Base-by-base conservation (phyloP, 2,888 invertebrate genomes). In the Steinernema scapterisci region DNA sequence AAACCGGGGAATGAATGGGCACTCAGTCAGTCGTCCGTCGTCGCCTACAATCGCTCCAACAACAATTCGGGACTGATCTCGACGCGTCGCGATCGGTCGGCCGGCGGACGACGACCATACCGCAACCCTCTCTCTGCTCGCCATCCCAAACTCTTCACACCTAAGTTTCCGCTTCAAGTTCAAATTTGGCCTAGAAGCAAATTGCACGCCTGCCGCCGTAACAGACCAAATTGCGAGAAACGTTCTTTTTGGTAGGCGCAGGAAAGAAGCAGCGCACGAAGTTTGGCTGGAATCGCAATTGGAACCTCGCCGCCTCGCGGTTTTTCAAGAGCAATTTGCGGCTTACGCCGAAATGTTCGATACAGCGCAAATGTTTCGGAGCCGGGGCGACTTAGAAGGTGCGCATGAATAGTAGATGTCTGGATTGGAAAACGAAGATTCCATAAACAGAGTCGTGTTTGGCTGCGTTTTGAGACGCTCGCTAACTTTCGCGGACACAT, bases 291-390 rank as follows among this genome's bases (percentile, higher is more conserved):
- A 11, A 31, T 63, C 38, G 63, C 63, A 31, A 48, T 25, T 27
- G 63, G 63, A 63, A 63, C 16, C 63, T 31, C 63, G 63, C 63
- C 31, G 31, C 27, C 63, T 25, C 38, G 9, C 63, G 63, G 16
- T 25, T 63, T 63, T 63, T 27, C 27, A 63, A 38, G 63, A 25
- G 63, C 63, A 63, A 63, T 63, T 63, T 63, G 63, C 63, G 63
- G 63, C 63, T 63, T 63, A 63, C 63, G 63, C 31, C 23, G 16
- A 63, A 63, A 63, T 38, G 63, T 31, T 31, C 63, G 16, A 31
- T 31, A 63, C 25, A 63, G 25, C 63, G 27, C 27, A 31, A 52
- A 31, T 63, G 63, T 25, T 63, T 63, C 63, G 63, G 6, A n/a
- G 63, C 31, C n/a, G 31, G 31, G 13, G 48, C 48, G 48, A 2